These are phyloP conservation scores for Phenganax subtilis DNA, from an alignment of 92 coral and sea anemone genomes.

Conservation along the genomic window DNA sequence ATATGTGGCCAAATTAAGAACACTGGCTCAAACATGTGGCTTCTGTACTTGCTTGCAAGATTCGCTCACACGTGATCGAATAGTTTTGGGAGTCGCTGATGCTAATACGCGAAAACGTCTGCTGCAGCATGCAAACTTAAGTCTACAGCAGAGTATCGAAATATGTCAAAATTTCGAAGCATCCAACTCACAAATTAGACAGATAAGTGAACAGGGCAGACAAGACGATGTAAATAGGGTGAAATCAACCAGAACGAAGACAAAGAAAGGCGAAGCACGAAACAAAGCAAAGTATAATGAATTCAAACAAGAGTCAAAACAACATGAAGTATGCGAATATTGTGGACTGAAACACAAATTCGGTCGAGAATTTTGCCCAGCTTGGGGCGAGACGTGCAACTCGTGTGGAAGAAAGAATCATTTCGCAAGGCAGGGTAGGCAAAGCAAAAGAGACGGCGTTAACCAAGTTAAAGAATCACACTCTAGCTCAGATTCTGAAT, in stretches of 20 bases:
- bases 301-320: too few relatives aligned
- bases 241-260: background rate
- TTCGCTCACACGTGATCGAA: conserved; percentile 34
- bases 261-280: background rate
- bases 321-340: background rate
- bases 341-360: conserved; percentile 7
- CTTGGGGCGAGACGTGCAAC: conserved; percentile 48
- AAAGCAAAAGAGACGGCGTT: background rate
- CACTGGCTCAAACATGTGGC: conserved; percentile 37
- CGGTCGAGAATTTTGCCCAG: conserved; percentile 37
- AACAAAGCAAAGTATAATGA: background rate
- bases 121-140: conserved; percentile 15
- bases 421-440: conserved; percentile 36
- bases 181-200: background rate
- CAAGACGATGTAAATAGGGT: background rate
- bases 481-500: conserved; percentile 31
- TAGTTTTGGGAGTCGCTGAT: conserved; percentile 32
- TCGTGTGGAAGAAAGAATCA: conserved; percentile 50
- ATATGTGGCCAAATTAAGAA: conserved; percentile 24
- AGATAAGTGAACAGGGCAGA: background rate
- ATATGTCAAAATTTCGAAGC: background rate
- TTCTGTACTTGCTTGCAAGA: too few relatives aligned
- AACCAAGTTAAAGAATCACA: conserved; percentile 25
- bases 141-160: background rate
- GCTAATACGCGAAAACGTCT: conserved; percentile 27